Evolutionary conservation across 2,888 invertebrate genomes (phyloP).

Genomic region (Noctua janthe): DNA sequence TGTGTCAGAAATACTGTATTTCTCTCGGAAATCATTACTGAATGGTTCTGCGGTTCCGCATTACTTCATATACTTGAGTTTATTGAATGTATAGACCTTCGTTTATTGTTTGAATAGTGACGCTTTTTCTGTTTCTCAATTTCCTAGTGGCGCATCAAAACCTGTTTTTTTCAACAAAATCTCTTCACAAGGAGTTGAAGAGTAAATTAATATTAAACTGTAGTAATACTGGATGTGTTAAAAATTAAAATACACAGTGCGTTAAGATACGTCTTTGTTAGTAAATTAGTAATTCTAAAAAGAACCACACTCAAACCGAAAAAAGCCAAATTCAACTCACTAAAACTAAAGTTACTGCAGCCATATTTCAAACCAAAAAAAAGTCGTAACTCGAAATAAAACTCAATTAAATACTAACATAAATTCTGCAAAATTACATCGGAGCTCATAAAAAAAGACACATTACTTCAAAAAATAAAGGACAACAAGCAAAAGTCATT

Average conservation of each 20-base stretch:
- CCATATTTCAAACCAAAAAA: slow-evolving; percentile 38
- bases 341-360: slow-evolving; percentile 31
- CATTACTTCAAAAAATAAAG: slow-evolving; percentile 38
- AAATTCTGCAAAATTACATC: slow-evolving; percentile 54
- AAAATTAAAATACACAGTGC: background rate
- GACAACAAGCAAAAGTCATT: slow-evolving; percentile 41
- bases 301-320: slow-evolving; percentile 15
- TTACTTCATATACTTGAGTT: background rate
- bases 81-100: background rate
- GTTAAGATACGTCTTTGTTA: background rate
- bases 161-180: background rate
- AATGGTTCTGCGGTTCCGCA: background rate
- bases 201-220: background rate
- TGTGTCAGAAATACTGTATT: background rate
- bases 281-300: background rate
- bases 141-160: background rate
- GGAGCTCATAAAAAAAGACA: slow-evolving; percentile 52
- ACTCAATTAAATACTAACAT: slow-evolving; percentile 60
- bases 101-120: background rate
- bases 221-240: background rate
- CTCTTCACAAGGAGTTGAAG: background rate
- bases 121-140: background rate
- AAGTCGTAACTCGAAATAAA: slow-evolving; percentile 51
- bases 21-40: slow-evolving; percentile 4
- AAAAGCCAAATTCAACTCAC: slow-evolving; percentile 2